A percentile compares a stretch with the other conserved stretches of the same genome.
Evolutionary conservation across 2,888 invertebrate genomes (phyloP).

Genomic region (Noctua fimbriata): DNA sequence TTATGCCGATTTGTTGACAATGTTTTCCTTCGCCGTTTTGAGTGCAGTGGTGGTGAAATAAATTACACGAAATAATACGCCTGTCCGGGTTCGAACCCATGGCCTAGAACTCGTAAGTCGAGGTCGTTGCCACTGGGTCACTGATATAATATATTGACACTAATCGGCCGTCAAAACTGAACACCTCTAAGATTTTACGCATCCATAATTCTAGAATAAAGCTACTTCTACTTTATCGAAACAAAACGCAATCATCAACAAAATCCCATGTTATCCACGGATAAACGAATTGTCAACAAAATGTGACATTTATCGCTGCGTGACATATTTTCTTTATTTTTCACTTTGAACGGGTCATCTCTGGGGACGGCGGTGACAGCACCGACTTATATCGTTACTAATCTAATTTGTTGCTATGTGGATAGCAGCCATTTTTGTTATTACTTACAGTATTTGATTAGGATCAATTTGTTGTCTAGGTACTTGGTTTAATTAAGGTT

Average conservation of each 20-base stretch:
- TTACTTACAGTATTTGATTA: conserved; percentile 38
- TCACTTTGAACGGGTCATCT: conserved; percentile 63
- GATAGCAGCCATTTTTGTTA: conserved; percentile 28
- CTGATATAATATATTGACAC: not conserved
- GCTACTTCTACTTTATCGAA: conserved; percentile 22
- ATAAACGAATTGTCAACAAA: conserved; percentile 66
- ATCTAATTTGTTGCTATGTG: conserved; percentile 41
- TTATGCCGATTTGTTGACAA: not conserved
- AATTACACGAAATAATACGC: not conserved
- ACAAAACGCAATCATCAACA: conserved; percentile 51
- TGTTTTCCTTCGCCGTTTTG: not conserved
- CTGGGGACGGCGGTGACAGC: conserved; percentile 45
- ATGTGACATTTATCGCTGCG: conserved; percentile 62
- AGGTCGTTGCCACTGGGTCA: not conserved
- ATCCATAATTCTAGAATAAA: not conserved
- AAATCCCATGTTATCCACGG: conserved; percentile 54
- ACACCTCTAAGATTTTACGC: not conserved
- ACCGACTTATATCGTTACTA: conserved; percentile 36
- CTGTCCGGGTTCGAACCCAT: not conserved
- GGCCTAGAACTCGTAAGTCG: not conserved
- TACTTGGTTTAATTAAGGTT: not conserved
- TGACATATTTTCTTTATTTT: conserved; percentile 66
- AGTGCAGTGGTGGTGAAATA: not conserved
- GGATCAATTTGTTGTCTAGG: conserved; percentile 9
- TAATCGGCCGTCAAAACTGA: not conserved